phyloP scores from a whole-genome alignment of 2,113 vertebrate genomes.

The Centrocercus urophasianus region DNA sequence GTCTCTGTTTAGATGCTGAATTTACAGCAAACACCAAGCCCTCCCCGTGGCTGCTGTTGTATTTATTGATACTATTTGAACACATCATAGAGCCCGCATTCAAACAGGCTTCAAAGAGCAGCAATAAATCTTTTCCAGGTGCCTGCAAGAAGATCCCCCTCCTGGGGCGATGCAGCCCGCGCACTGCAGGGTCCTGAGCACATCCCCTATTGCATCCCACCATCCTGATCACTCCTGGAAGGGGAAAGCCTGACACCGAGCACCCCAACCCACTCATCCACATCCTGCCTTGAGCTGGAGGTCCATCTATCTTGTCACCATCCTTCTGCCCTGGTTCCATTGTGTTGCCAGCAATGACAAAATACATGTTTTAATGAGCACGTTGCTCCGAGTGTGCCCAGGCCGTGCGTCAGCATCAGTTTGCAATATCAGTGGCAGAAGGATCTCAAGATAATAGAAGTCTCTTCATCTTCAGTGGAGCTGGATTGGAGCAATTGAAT shows the following conservation, averaged over 20 bases:
- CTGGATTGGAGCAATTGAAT: constrained; percentile 47
- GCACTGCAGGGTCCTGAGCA: neutral
- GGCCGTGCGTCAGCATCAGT: constrained; percentile 46
- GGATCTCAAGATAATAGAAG: constrained; percentile 52
- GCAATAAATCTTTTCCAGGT: fast-evolving
- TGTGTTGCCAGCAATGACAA: neutral
- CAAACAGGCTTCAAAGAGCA: neutral
- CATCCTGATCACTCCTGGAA: neutral
- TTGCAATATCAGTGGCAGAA: constrained; percentile 37
- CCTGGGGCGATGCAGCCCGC: neutral
- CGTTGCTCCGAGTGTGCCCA: neutral
- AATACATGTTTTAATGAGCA: neutral
- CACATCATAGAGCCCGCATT: fast-evolving
- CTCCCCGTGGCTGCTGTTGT: constrained; percentile 18
- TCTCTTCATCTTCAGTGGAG: constrained; percentile 44
- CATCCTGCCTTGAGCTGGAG: fast-evolving
- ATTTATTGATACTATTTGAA: neutral
- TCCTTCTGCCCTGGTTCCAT: fast-evolving
- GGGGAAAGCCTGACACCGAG: neutral
- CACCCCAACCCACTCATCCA: neutral
- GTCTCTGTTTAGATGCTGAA: constrained; percentile 2
- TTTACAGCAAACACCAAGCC: constrained; percentile 10
- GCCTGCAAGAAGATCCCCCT: neutral
- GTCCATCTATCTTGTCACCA: fast-evolving
- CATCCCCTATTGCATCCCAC: neutral